Conservation (phyloP, 2,113 vertebrate species). For the Clarias macrocephalus region DNA sequence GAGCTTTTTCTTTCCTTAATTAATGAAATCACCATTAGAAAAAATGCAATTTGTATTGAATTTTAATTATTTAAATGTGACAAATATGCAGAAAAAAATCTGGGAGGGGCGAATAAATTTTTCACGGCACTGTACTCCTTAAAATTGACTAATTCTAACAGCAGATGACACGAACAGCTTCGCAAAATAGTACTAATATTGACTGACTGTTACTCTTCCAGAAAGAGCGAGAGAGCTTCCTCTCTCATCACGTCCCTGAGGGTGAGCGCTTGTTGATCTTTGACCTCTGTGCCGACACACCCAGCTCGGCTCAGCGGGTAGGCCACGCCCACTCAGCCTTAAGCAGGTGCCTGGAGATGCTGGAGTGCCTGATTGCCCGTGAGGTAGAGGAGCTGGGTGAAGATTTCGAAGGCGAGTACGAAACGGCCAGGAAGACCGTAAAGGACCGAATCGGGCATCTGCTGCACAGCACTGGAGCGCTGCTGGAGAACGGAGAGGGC, state of each 20-base stretch:
- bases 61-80: no score
- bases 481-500: slow-evolving; percentile 54
- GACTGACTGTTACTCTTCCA: slow-evolving; percentile 31
- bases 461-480: slow-evolving; percentile 64
- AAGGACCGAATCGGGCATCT: slow-evolving; percentile 64
- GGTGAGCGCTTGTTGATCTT: slow-evolving; percentile 64
- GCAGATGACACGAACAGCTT: no score
- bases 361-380: slow-evolving; percentile 67
- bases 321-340: slow-evolving; percentile 66
- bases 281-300: slow-evolving; percentile 49
- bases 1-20: no score
- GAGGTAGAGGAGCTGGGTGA: slow-evolving; percentile 73
- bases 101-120: no score
- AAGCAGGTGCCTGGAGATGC: slow-evolving; percentile 68
- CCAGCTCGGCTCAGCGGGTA: slow-evolving; percentile 63
- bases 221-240: slow-evolving; percentile 70
- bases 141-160: no score
- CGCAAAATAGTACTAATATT: no score
- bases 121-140: no score
- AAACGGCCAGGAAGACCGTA: slow-evolving; percentile 63
- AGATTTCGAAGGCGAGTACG: slow-evolving; percentile 66
- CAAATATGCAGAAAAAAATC: no score
- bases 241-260: slow-evolving; percentile 60
- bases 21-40: no score
- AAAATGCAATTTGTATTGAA: no score